These are phyloP conservation scores for Thunnus albacares DNA, from an alignment of 2,797 vertebrate genomes.

Conservation along the genomic window DNA sequence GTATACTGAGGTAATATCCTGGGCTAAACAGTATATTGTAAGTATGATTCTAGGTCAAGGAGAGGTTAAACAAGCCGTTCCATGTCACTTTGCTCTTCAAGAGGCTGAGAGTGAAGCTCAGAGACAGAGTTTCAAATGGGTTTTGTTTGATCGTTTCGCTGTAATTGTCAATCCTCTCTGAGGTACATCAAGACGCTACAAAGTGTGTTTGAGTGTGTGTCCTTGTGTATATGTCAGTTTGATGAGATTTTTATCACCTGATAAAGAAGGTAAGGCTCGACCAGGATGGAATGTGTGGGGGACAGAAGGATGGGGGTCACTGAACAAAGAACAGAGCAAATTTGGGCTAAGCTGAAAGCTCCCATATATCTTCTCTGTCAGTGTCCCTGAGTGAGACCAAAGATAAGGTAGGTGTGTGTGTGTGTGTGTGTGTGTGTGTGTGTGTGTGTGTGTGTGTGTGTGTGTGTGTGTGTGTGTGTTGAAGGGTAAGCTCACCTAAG, in stretches of 20 bases:
- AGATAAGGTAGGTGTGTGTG: constrained; percentile 33
- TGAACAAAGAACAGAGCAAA: constrained; percentile 53
- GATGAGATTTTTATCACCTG: constrained; percentile 65
- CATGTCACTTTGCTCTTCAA: constrained; percentile 23
- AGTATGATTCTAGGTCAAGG: constrained; percentile 45
- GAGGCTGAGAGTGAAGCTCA: constrained; percentile 27
- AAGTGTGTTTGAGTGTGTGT: constrained; percentile 41
- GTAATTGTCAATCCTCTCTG: constrained; percentile 56
- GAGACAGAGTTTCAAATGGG: constrained; percentile 38
- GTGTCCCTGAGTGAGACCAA: constrained; percentile 43
- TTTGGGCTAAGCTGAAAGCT: constrained; percentile 18
- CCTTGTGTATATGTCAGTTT: constrained; percentile 58
- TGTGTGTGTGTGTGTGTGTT: constrained; percentile 14
- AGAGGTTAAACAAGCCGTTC: constrained; percentile 63
- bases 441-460: constrained; percentile 10
- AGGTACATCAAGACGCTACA: constrained; percentile 26
- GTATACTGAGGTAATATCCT: constrained; percentile 29
- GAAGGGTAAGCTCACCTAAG: constrained; percentile 89
- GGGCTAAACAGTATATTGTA: constrained; percentile 16
- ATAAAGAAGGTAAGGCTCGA: constrained; percentile 40
- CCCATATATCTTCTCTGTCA: constrained; percentile 45
- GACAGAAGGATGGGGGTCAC: constrained; percentile 52
- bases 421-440: not conserved
- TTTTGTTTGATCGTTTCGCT: constrained; percentile 51
- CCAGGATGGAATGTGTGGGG: constrained; percentile 25